Evolutionary conservation across 2,113 vertebrate species (phyloP).

Genomic region (Chunga burmeisteri): DNA sequence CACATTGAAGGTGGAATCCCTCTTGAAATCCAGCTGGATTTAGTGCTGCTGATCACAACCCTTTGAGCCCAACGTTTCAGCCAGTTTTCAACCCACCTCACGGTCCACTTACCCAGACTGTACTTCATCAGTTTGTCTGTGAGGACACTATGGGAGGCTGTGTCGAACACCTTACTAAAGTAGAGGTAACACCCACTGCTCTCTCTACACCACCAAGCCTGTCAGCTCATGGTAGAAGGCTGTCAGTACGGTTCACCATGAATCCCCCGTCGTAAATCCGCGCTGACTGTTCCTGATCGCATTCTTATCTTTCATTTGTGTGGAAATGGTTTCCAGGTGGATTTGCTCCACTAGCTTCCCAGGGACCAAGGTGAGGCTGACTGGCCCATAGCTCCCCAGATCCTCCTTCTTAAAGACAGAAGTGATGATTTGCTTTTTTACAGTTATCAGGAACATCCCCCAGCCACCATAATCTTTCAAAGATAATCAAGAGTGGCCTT

Average conservation of each 20-base stretch:
- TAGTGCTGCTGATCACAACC: neutral
- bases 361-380: neutral
- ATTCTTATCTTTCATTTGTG: neutral
- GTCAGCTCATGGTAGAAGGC: neutral
- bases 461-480: neutral
- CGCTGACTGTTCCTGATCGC: neutral
- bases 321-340: neutral
- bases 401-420: neutral
- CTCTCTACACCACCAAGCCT: neutral
- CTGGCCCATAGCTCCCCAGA: neutral
- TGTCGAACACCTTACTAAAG: neutral
- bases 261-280: neutral
- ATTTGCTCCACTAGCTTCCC: neutral
- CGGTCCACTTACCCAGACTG: neutral
- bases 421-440: neutral
- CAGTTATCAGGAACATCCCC: neutral
- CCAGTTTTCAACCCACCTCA: neutral
- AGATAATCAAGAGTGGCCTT: neutral
- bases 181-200: neutral
- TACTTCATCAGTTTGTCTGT: neutral
- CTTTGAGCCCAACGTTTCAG: neutral
- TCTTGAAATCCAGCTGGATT: neutral
- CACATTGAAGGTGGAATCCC: fast-evolving
- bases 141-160: neutral
- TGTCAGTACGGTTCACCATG: neutral